Base-by-base conservation (phyloP, 1,140 invertebrate genomes). In the Drosophila lini region DNA sequence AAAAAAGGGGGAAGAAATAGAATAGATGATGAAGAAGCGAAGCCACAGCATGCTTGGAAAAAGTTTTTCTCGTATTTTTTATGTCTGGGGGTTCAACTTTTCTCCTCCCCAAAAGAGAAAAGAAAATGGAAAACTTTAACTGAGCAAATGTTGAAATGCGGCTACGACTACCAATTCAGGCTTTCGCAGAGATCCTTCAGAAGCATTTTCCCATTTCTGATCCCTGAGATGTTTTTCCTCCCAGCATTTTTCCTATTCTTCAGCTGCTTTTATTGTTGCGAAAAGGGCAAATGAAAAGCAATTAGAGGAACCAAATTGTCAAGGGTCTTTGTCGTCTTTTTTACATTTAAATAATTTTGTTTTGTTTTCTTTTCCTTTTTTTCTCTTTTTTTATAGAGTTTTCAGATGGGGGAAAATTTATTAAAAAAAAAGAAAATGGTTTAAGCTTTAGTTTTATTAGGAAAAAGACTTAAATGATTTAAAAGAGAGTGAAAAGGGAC, bases 201-300 rank as follows among this genome's bases (percentile, higher is more conserved):
- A 32, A 32, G 8, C 31, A 32, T 32, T 32, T 32, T 32, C 31
- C 31, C 7, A 32, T 40, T 65, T 34, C 15, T 28, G 25, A 28
- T 28, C 22, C 42, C 59, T 16, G 2, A 50, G 61, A 32, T 38
- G 31, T 44, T 61, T 28, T 25, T 28, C 32, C n/a, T 32, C 31
- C 31, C 31, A 32, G 8, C 31, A 8, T 32, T 32, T 32, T 52
- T 45, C 40, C 48, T 31, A 34, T 52, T 55, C 50, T 61, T 44
- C 10, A 31, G 65, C 53, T 55, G 63, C 38, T 68, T 53, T 71
- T 74, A 75, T 74, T 75, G 52, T 74, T 75, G 59, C 53, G 70
- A 74, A 52, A 56, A 70, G 57, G 38, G 70, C 71, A 56, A 55
- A 75, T 75, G 52, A 67, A 75, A 67, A 65, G 71, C 71, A 75